Evolutionary conservation across 1,140 invertebrate genomes (phyloP), one percentile per base, ranked within the genome.

Genomic region (Plodia interpunctella): DNA sequence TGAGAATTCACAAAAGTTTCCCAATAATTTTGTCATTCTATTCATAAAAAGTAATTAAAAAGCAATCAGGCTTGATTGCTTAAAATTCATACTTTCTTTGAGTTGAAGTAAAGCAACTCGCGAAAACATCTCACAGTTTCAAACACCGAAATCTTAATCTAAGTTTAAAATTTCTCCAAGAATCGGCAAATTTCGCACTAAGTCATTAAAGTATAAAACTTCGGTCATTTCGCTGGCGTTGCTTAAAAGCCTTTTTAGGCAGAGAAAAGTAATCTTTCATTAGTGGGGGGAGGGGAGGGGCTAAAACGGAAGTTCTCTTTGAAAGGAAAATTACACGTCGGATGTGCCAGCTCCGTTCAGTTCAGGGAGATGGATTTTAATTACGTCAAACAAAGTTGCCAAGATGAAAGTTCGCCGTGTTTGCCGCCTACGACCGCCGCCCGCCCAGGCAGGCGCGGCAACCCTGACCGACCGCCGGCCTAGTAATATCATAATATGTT

Each of bases 151-250:
- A 87, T 87, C 84, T 87, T 87, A 89, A 89, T 89, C 87, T 89
- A 89, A 89, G 87, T 89, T 89, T 89, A 89, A 87, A 89, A 83
- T 87, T 89, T 89, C 78, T 87, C 75, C 71, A 83, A 75, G 78
- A 87, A 89, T 89, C 87, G 80, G 83, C 87, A 76, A 89, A 89
- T 88, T 89, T 89, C 86, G 82, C 83, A 89, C 87, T 89, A 89
- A 89, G 87, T 89, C 87, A 87, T 89, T 87, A 89, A 89, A 89
- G 84, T 87, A 87, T 87, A 85, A 89, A 89, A 89, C 79, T 89
- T 89, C 82, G 80, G 83, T 87, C 84, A 89, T 89, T 89, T 89
- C 78, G 76, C 74, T 77, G 82, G 82, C 82, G 83, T 78, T 89
- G 83, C 83, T 89, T 89, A 87, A 89, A 89, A 89, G 87, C 87